Conservation (phyloP, 2,113 vertebrate species). For the Echinops telfairi region DNA sequence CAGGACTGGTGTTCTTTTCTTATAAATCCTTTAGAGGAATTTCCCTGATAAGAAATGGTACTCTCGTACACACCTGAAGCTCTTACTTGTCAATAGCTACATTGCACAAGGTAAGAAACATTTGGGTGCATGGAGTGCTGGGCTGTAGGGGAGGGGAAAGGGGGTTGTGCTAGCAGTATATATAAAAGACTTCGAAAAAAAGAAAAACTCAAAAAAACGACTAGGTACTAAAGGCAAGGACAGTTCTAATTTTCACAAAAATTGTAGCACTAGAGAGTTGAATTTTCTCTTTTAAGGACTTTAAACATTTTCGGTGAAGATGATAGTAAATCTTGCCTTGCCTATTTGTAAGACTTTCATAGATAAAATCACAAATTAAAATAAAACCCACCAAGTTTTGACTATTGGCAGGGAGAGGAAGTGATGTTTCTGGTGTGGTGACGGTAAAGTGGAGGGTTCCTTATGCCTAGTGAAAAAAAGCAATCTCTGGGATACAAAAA, state of each 20-base stretch:
- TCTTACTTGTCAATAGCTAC: conserved; percentile 18
- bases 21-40: conserved; percentile 13
- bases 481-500: conserved; percentile 9
- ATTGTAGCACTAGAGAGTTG: not conserved
- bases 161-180: not conserved
- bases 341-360: conserved; percentile 22
- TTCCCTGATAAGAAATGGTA: conserved; percentile 40
- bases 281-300: conserved; percentile 25
- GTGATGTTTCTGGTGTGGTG: not conserved
- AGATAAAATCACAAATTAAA: conserved; percentile 34
- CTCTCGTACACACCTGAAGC: not conserved
- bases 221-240: not conserved
- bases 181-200: not conserved
- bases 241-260: not conserved
- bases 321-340: conserved; percentile 52
- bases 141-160: not conserved
- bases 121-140: not conserved
- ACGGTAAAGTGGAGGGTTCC: not conserved
- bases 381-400: not conserved
- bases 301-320: not conserved
- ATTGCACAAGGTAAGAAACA: not conserved
- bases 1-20: conserved; percentile 2
- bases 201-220: not conserved
- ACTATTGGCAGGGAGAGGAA: conserved; percentile 15
- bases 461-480: not conserved